Evolutionary conservation across 2,888 invertebrate genomes (phyloP), one percentile per base, ranked within the genome.

Genomic region (Monopis laevigella): DNA sequence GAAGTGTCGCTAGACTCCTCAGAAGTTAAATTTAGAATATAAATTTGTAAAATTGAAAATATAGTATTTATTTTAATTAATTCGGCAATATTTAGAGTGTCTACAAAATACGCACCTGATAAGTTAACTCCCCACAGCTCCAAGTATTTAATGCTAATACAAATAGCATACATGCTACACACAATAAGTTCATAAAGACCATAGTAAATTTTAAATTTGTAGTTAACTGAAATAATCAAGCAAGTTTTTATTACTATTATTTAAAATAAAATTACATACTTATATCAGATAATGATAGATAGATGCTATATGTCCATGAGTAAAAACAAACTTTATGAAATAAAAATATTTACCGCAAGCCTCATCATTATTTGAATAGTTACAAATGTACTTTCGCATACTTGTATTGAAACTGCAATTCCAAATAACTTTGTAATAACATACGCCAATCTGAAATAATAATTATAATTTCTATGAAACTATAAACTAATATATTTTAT

Each of bases 71-170:
- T n/a, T n/a, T n/a, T n/a, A n/a, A n/a, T n/a, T n/a, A n/a, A n/a
- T n/a, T n/a, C n/a, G n/a, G n/a, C n/a, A n/a, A n/a, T n/a, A n/a
- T n/a, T n/a, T n/a, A n/a, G n/a, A n/a, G n/a, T n/a, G n/a, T 21
- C 8, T 21, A 21, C 8, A 21, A 4, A 28, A 7, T 28, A 32
- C 32, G 14, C 17, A 43, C 43, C 28, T 43, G 40, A 19, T 40
- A 40, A 10, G 43, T 43, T 8, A 43, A 13, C 10, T 43, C 43
- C 13, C 43, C 43, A n/a, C 30, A 39, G 29, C 40, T 43, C 40
- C 39, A 43, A 8, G 32, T 13, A 14, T 28, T 40, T 16, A 40
- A 35, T 6, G 40, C 40, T 10, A 43, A 16, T 12, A 32, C 32
- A 8, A 11, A 19, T 21, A 43, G 10, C 11, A 43, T 6, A n/a